Evolutionary conservation across 2,113 vertebrate genomes (phyloP).

Genomic region (Agelaius tricolor): DNA sequence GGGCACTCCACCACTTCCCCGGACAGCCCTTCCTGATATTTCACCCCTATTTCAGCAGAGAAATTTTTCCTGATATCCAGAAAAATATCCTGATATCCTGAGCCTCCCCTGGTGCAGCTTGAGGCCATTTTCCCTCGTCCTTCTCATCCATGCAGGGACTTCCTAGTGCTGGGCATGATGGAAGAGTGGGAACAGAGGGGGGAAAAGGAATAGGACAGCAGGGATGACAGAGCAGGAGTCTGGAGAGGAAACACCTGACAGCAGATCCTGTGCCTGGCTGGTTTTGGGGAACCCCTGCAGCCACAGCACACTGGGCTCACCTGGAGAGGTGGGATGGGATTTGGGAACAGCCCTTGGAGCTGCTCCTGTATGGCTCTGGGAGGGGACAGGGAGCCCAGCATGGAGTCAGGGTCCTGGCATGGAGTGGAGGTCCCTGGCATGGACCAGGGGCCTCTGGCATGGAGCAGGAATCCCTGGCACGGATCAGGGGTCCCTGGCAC

Average conservation of each 20-base stretch:
- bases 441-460: accelerated
- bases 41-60: background rate
- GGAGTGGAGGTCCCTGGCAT: background rate
- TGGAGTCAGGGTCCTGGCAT: background rate
- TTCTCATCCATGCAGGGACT: too few relatives aligned
- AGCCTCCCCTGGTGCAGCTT: background rate
- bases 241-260: background rate
- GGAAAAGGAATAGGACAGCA: background rate
- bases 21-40: background rate
- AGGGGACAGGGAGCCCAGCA: background rate
- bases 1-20: background rate
- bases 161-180: too few relatives aligned
- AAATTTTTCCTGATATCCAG: background rate
- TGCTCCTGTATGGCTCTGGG: background rate
- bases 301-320: background rate
- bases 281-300: background rate
- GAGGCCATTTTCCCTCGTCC: background rate
- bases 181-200: accelerated
- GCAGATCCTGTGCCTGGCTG: background rate
- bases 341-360: background rate
- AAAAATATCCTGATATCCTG: background rate
- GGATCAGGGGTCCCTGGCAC: accelerated
- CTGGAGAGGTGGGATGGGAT: background rate
- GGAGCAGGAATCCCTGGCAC: accelerated
- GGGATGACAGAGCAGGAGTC: background rate